Evolutionary conservation across 1,140 invertebrate species (phyloP), one percentile per base, ranked within the genome.

Genomic region (Drosophila takahashii): DNA sequence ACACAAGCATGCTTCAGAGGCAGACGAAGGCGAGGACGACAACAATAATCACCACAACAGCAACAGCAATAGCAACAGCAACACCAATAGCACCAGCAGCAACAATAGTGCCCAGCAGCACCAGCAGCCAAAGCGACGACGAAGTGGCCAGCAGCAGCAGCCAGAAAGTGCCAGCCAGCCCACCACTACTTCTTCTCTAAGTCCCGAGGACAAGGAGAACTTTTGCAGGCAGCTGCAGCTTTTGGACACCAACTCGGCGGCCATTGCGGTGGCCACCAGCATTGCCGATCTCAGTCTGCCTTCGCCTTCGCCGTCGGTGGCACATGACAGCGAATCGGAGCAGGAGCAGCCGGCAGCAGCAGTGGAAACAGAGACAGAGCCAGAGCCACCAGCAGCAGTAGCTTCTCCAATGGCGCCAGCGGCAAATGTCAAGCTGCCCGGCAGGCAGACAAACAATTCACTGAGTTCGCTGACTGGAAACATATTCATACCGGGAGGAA

Each of bases 381-480:
- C 58, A 56, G 50, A 51, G 15, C 60, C 44, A 42, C 27, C 60
- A 62, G 48, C 60, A 62, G 48, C 37, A 62, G 42, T 61, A 61
- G 59, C 71, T 37, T 50, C 66, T 56, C 61, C 16, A 47, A 86
- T 92, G 92, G 84, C 92, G 72, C 92, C 92, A 71, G 85, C 90
- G 45, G 90, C 79, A n/a, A 92, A 92, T 77, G 90, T 93, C 13
- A 94, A 94, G 78, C 93, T 94, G 69, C 93, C 95, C 18, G 96
- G 96, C 26, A 93, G 97, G 53, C 96, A 97, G 92, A 97, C 97
- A 3, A 97, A 97, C 90, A 97, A 97, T 92, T 97, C 96, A 2
- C 93, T 97, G 11, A 95, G 96, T 2, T 96, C 96, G 6, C 95
- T 96, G 29, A 96, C 96, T 13, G 96, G 96, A 16, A 95, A 96